Base-by-base conservation (phyloP, 2,888 invertebrate genomes). In the Meganola albula region DNA sequence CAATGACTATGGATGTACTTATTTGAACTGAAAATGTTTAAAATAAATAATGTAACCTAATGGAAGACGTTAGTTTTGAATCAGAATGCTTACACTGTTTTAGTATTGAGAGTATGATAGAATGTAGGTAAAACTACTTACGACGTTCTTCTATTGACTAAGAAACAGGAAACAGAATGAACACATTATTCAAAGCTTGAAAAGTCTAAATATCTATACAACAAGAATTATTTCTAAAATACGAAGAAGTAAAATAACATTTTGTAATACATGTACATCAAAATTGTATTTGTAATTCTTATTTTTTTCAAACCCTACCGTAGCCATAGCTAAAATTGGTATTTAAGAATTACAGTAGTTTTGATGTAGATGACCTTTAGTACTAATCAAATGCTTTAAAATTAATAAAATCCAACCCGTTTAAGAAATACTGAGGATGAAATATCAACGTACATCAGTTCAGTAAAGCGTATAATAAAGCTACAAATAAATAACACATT, bases 401-500 rank as follows among this genome's bases (percentile, higher is more conserved):
- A 65, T 60, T 44, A 72, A 56, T 60, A 60, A 47, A 69, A 62
- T 67, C 62, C 54, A 69, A 78, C 76, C 79, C 74, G 74, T 75
- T 67, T 69, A 62, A 56, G 56, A 68, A 78, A 77, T 79, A 76
- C 73, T 75, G 79, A 59, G 49, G 56, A 58, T 49, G 45, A 60
- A 53, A 58, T 52, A 60, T 67, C 59, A 74, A 68, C 68, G 51
- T n/a, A n/a, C 62, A 65, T 65, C 59, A 63, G 61, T 64, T 56
- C 65, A 73, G 56, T 79, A 75, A 82, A 83, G 82, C 82, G 64
- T 70, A 60, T 61, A 58, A 74, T 83, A 79, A 80, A 83, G 83
- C 85, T 84, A 85, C 71, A 79, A 84, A 84, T 85, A 83, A 85
- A 85, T 84, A 85, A 85, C 85, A 76, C 72, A 69, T 80, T 85